Percentiles rank a stretch among this genome's conserved stretches.
phyloP scores from a whole-genome alignment of 2,888 invertebrate genomes.

The Trachelus iudaicus region DNA sequence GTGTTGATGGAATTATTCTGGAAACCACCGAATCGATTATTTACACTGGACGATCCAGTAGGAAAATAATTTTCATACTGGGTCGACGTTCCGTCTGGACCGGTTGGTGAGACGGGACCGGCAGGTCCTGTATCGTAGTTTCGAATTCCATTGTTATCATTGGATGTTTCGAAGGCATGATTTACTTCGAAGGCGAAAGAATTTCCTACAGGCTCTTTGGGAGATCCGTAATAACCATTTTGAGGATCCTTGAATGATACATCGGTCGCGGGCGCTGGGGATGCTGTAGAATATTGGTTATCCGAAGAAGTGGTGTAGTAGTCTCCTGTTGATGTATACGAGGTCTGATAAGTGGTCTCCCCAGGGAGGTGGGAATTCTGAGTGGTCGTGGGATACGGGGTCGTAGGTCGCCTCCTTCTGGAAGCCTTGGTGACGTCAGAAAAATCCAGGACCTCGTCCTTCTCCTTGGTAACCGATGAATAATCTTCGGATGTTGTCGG shows the following conservation, averaged over 20 bases:
- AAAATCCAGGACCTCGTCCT: constrained; percentile 82
- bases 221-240: constrained; percentile 19
- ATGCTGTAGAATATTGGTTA: constrained; percentile 31
- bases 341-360: constrained; percentile 38
- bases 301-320: constrained; percentile 38
- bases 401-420: constrained; percentile 49
- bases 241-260: constrained; percentile 32
- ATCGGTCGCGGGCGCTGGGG: constrained; percentile 23
- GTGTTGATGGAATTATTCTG: constrained; percentile 66
- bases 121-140: constrained; percentile 7
- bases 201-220: constrained; percentile 32
- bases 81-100: constrained; percentile 28
- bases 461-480: constrained; percentile 73
- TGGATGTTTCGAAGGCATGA: constrained; percentile 58
- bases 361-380: constrained; percentile 27
- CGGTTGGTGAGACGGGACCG: constrained; percentile 29
- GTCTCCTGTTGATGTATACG: constrained; percentile 35
- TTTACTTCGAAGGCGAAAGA: constrained; percentile 65
- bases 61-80: constrained; percentile 59
- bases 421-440: constrained; percentile 73
- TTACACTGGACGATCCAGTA: constrained; percentile 42
- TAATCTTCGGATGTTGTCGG: constrained; percentile 68
- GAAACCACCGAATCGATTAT: constrained; percentile 52
- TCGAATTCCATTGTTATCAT: constrained; percentile 5
- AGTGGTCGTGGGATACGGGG: constrained; percentile 40